Base-by-base conservation (phyloP, 2,113 vertebrate genomes). In the Megaceryle torquata region DNA sequence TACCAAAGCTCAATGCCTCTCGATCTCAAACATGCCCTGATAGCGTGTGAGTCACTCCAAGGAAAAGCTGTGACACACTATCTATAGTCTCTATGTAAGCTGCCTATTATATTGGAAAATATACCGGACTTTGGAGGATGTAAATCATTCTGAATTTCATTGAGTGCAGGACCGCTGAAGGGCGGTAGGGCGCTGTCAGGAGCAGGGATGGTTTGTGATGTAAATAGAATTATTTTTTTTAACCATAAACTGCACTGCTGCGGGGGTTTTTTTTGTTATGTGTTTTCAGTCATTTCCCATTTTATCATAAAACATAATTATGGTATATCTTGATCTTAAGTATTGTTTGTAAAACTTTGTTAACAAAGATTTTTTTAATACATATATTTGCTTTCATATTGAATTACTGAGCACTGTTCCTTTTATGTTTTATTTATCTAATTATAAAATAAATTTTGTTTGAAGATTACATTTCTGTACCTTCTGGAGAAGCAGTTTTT, bases 381-480 rank as follows among this genome's bases (percentile, higher is more conserved):
- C 95, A 71, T 95, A 93, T 96, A 93, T 95, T 97, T 97, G 72
- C 65, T 95, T 97, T 97, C 78, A 50, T 94, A 79, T 59, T 93
- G 65, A 79, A 93, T 84, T 64, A 89, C 39, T 5, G 20, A 84
- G 59, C 95, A 91, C 68, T 95, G 82, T 91, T 96, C 75, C 76
- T 95, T 97, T 93, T 90, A 68, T 95, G 91, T 95, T 93, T 95
- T 95, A 92, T 94, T 96, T 96, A 86, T 89, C 87, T 89, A 68
- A 87, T 88, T 91, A 81, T 92, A 92, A 93, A 97, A 96, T 97
- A 95, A 97, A 95, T 95, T 96, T 86, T 69, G 5, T 94, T 96
- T 88, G 65, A 95, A 67, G 25, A 31, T 89, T 54, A n/a, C 69
- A 22, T 88, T 82, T 95, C 44, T 94, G 69, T 86, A 88, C 39